These are phyloP conservation scores for Ramphastos sulfuratus DNA, from an alignment of 2,113 vertebrate species.

Conservation along the genomic window DNA sequence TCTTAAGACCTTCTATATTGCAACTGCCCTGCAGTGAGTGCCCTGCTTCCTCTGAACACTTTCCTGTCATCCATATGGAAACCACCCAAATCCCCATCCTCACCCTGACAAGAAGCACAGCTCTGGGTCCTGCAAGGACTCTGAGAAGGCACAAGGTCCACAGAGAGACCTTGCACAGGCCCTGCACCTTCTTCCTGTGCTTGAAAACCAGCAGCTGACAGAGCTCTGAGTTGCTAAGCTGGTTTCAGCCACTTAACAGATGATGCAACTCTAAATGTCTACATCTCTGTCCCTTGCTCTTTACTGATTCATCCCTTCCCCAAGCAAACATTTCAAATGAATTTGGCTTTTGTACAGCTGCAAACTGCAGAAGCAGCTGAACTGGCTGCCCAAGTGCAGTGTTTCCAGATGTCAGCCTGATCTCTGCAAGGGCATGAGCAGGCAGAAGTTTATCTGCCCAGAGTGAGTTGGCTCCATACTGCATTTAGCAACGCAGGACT, in stretches of 20 bases:
- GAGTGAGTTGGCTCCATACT: background rate
- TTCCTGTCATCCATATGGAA: background rate
- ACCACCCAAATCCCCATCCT: background rate
- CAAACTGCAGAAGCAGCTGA: background rate
- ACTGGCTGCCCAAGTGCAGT: background rate
- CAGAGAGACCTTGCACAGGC: background rate
- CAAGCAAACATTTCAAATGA: background rate
- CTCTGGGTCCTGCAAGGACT: background rate
- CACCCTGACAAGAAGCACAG: background rate
- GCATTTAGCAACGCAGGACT: background rate
- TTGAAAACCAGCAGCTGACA: background rate
- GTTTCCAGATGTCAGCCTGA: background rate
- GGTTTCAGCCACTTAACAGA: background rate
- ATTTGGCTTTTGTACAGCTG: background rate
- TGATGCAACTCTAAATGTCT: background rate
- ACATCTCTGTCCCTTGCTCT: background rate
- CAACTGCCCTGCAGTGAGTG: background rate
- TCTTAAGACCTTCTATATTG: rapidly evolving
- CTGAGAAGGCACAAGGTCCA: background rate
- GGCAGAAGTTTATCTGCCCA: background rate
- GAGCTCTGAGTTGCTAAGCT: background rate
- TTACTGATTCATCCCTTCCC: background rate
- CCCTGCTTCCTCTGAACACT: background rate
- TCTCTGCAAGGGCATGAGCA: background rate
- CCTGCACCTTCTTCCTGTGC: background rate